phyloP scores from a whole-genome alignment of 2,888 invertebrate genomes.

The Labia minor region DNA sequence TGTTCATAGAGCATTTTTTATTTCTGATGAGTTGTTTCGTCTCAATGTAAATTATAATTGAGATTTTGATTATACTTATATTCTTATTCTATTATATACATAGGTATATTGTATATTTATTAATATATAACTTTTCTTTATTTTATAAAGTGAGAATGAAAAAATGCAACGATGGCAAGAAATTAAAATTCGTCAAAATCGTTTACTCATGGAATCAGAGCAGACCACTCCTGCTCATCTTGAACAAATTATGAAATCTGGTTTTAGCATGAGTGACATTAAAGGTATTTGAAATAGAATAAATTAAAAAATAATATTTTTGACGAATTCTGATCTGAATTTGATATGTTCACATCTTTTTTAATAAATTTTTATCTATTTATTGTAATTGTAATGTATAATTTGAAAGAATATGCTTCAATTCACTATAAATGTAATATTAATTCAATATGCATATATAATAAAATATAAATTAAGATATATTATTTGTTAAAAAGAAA shows the following conservation, averaged over 20 bases:
- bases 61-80: no score
- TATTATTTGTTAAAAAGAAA: no score
- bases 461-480: no score
- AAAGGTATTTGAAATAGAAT: conserved; percentile 61
- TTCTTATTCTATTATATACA: no score
- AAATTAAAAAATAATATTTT: not conserved
- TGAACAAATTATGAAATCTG: conserved; percentile 82
- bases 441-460: no score
- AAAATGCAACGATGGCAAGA: conserved; percentile 82
- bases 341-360: not conserved
- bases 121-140: not conserved
- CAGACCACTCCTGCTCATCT: conserved; percentile 62
- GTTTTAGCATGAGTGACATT: conserved; percentile 85
- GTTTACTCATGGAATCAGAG: conserved; percentile 63
- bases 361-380: not conserved
- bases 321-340: not conserved
- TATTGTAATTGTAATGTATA: no score
- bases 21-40: no score
- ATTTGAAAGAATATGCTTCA: no score
- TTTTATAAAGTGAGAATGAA: conserved; percentile 56
- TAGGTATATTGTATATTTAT: no score
- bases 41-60: no score
- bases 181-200: conserved; percentile 72
- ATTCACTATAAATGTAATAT: no score
- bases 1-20: no score